A percentile compares a stretch with the other conserved stretches of the same genome.
These are phyloP conservation scores for Torymus aiolomorphi DNA, from an alignment of 2,888 invertebrate species.

Conservation along the genomic window DNA sequence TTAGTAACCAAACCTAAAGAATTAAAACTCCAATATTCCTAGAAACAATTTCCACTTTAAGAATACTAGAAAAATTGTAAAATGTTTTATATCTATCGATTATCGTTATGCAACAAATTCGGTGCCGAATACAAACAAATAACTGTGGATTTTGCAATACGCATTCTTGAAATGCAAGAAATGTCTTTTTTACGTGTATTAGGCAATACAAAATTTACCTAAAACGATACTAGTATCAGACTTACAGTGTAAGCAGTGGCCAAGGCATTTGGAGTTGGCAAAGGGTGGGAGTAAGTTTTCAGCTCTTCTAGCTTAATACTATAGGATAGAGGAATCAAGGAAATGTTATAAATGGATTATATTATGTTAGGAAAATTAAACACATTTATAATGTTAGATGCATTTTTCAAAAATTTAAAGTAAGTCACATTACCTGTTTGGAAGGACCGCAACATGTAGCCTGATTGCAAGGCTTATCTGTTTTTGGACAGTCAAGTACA, in stretches of 20 bases:
- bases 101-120: too few species aligned
- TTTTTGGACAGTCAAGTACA: slow-evolving; percentile 91
- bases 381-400: too few species aligned
- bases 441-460: slow-evolving; percentile 93
- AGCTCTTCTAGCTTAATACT: slow-evolving; percentile 66
- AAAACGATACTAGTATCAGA: slow-evolving; percentile 68
- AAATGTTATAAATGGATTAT: slow-evolving; percentile 16
- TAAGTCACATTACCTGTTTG: slow-evolving; percentile 80
- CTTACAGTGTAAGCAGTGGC: slow-evolving; percentile 67
- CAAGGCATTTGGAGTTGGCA: slow-evolving; percentile 66
- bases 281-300: slow-evolving; percentile 59
- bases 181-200: not conserved
- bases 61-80: too few species aligned
- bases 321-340: slow-evolving; percentile 55
- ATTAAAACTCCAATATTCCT: slow-evolving; percentile 39
- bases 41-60: slow-evolving; percentile 15
- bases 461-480: slow-evolving; percentile 87
- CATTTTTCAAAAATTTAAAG: not conserved
- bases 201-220: not conserved
- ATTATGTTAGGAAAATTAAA: too few species aligned
- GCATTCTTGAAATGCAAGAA: not conserved
- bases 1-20: slow-evolving; percentile 22
- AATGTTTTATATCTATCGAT: too few species aligned
- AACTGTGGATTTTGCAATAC: slow-evolving; percentile 35
- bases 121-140: too few species aligned